Conservation (phyloP, 2,797 vertebrate genomes). For the Fringilla coelebs region DNA sequence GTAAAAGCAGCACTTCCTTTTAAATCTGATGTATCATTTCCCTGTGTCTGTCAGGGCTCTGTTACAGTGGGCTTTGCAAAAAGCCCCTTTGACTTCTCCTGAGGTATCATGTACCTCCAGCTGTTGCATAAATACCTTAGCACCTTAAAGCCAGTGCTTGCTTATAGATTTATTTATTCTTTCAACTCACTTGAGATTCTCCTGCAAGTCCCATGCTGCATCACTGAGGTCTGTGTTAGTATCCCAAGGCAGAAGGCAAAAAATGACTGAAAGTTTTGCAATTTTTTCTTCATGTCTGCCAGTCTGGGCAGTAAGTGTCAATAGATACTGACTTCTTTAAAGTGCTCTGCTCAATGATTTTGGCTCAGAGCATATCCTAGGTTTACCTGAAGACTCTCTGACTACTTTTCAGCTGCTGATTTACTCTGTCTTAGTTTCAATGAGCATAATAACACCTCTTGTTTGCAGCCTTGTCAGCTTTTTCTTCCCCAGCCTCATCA, state of each 20-base stretch:
- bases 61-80: background rate
- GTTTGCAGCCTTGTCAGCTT: background rate
- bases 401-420: background rate
- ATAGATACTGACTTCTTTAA: background rate
- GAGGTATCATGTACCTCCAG: background rate
- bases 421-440: background rate
- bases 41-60: background rate
- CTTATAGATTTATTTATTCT: background rate
- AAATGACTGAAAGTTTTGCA: background rate
- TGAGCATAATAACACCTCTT: background rate
- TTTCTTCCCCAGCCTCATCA: background rate
- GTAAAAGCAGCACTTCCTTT: background rate
- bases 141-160: background rate
- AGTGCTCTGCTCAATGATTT: background rate
- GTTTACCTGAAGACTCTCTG: slow-evolving; percentile 17
- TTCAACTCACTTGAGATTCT: background rate
- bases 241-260: background rate
- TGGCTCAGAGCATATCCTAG: background rate
- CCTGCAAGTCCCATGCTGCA: background rate
- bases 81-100: background rate
- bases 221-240: background rate
- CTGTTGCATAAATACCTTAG: background rate
- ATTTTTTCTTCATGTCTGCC: background rate
- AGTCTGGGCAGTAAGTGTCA: background rate
- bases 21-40: background rate